Evolutionary conservation across 2,888 invertebrate genomes (phyloP).

Genomic region (Rhagonycha fulva): DNA sequence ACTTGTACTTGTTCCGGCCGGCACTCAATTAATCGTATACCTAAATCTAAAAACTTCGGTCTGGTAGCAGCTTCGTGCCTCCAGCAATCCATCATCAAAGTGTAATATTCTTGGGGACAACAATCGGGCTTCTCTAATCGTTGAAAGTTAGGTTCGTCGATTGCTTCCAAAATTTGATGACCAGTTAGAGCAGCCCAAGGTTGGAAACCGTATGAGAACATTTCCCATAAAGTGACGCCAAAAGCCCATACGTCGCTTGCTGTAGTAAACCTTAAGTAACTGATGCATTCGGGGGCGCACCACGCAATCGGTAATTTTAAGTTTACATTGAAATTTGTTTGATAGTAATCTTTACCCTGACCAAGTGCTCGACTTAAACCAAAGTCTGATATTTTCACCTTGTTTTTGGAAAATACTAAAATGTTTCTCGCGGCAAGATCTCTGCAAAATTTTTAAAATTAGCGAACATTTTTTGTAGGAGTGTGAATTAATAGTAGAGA

Average conservation of each 20-base stretch:
- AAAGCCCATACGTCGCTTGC: slow-evolving; percentile 98
- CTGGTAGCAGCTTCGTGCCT: slow-evolving; percentile 86
- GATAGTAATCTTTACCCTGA: slow-evolving; percentile 98
- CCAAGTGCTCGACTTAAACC: slow-evolving; percentile 94
- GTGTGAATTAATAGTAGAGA: background rate
- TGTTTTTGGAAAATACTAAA: slow-evolving; percentile 93
- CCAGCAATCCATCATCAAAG: slow-evolving; percentile 95
- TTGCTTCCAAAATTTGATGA: slow-evolving; percentile 92
- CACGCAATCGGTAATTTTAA: slow-evolving; percentile 97
- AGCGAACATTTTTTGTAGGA: background rate
- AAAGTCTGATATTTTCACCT: slow-evolving; percentile 98
- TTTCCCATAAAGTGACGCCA: slow-evolving; percentile 97
- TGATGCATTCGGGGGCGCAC: slow-evolving; percentile 99
- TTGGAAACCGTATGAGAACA: slow-evolving; percentile 98
- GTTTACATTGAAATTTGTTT: slow-evolving; percentile 97
- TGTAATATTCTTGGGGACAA: slow-evolving; percentile 91
- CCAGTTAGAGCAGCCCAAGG: slow-evolving; percentile 93
- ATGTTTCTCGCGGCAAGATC: slow-evolving; percentile 98
- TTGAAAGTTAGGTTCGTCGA: slow-evolving; percentile 90
- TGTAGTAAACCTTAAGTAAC: slow-evolving; percentile 93
- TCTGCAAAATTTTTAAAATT: slow-evolving; percentile 57
- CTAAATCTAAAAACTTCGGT: slow-evolving; percentile 88
- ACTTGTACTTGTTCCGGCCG: slow-evolving; percentile 94
- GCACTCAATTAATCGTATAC: slow-evolving; percentile 77
- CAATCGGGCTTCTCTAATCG: slow-evolving; percentile 92